Evolutionary conservation across 2,113 vertebrate genomes (phyloP), one percentile per base, ranked within the genome.

Genomic region (Varanus komodoensis): DNA sequence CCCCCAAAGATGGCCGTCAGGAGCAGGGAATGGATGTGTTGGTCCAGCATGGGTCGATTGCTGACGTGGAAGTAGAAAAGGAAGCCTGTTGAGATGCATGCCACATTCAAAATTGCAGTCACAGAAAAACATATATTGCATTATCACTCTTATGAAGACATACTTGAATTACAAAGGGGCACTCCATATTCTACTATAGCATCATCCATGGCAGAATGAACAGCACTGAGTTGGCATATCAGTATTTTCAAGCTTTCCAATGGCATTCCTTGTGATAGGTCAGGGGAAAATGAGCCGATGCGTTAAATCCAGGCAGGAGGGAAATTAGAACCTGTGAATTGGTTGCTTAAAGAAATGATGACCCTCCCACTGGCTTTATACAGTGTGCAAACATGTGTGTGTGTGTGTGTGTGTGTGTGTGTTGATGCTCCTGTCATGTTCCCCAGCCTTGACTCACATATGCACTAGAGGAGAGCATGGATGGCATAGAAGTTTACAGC

Each of bases 11-110:
- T 87, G 0, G 93, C 89, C 0, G 97, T 96, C 77, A 99, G 97
- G 91, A 99, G 97, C 90, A 99, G 93, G 0, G 97, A 94, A 96
- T 99, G 99, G 93, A 99, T 97, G 77, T 99, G 99, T 88, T 98
- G 96, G 34, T 99, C 99, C 94, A 99, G 78, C 4, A 83, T 91
- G 0, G 98, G 97, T 0, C 99, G 98, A 83, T 91, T 96, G 19
- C 98, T 97, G 78, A 99, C 90, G 0, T 99, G 99, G 93, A 97
- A 98, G 85, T 98, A 98, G 93, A 99, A 99, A 92, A 99, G 98
- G 88, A 98, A 98, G 75, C 98, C 98, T 98, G 97, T 23, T 80
- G 77, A 74, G 82, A 44, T 32, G 79, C 0, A 0, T 2, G 1
- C 12, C 52, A 4, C 0, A 4, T 64, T 93, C 15, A 82, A 61